phyloP scores from a whole-genome alignment of 92 coral and sea anemone genomes.

The Umimayanthus kanabou region DNA sequence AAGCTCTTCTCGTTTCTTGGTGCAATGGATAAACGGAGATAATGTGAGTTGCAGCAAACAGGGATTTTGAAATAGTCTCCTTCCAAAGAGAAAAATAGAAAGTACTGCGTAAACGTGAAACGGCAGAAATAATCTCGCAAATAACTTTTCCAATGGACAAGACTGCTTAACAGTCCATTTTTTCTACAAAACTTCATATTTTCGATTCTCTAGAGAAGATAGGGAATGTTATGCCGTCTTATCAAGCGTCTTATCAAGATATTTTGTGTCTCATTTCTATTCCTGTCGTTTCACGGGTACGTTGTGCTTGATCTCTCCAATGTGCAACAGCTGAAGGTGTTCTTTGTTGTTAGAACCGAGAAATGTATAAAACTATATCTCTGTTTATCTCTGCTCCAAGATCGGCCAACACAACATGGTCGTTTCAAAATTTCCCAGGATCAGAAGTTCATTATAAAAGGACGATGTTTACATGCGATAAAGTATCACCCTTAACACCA shows the following conservation, averaged over 20 bases:
- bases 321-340: not conserved
- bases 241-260: no score
- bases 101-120: no score
- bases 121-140: no score
- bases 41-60: not conserved
- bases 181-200: no score
- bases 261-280: no score
- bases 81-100: not conserved
- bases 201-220: no score
- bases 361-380: not conserved
- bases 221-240: no score
- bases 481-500: constrained; percentile 6
- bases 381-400: not conserved
- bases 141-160: no score
- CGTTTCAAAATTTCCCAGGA: not conserved
- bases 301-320: not conserved
- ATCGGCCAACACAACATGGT: not conserved
- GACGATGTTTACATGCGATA: not conserved
- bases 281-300: no score
- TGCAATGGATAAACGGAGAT: not conserved
- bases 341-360: not conserved
- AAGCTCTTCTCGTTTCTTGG: not conserved
- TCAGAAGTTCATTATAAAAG: not conserved
- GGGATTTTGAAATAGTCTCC: not conserved
- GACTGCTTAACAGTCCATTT: no score